These are phyloP conservation scores for Penaeus indicus DNA, from an alignment of 1,140 invertebrate genomes.

Conservation along the genomic window DNA sequence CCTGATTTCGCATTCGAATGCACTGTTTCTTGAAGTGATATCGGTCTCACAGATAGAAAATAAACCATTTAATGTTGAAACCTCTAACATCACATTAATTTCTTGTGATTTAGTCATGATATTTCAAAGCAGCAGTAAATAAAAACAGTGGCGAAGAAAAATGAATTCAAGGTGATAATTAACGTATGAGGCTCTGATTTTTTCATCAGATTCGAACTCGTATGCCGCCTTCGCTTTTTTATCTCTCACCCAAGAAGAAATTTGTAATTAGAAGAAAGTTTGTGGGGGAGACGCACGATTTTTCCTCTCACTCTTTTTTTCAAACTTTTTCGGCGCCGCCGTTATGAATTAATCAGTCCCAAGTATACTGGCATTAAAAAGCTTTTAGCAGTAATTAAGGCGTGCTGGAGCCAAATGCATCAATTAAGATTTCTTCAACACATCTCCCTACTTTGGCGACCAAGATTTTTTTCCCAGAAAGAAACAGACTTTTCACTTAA, in stretches of 20 bases:
- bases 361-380: slow-evolving; percentile 63
- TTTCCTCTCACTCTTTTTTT: not conserved
- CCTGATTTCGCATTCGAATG: too few species aligned
- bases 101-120: not conserved
- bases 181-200: not conserved
- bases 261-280: slow-evolving; percentile 56
- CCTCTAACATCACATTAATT: too few species aligned
- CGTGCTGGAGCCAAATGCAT: slow-evolving; percentile 47
- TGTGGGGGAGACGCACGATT: slow-evolving; percentile 9
- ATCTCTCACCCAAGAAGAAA: slow-evolving; percentile 26
- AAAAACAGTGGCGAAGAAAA: not conserved
- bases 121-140: not conserved
- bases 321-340: not conserved
- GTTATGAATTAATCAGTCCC: slow-evolving; percentile 55
- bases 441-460: slow-evolving; percentile 47
- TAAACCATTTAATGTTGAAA: too few species aligned
- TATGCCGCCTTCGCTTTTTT: not conserved
- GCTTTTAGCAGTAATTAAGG: slow-evolving; percentile 62
- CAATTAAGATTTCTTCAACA: slow-evolving; percentile 60
- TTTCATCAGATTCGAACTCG: slow-evolving; percentile 44
- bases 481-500: slow-evolving; percentile 5
- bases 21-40: too few species aligned
- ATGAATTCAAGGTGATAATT: not conserved
- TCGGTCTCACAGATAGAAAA: too few species aligned
- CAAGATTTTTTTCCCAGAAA: not conserved